Base-by-base conservation (phyloP, 2,113 vertebrate species). In the Athene cunicularia region DNA sequence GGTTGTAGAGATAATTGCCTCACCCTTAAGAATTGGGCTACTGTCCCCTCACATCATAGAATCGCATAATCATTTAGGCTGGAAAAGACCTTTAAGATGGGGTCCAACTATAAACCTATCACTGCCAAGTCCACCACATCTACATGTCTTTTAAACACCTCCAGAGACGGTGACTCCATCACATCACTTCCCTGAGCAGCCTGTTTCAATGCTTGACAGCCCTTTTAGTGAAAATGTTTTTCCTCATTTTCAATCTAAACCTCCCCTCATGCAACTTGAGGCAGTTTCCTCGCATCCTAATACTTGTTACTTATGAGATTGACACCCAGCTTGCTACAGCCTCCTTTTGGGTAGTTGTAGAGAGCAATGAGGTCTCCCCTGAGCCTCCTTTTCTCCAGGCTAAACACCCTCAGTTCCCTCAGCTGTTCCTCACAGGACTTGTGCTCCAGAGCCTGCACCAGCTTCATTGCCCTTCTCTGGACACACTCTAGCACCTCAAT, bases 401-500 rank as follows among this genome's bases (percentile, higher is more conserved):
- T 86, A 7, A 81, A 27, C 37, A 16, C 15, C 14, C 14, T 30
- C n/a, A 41, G 30, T 17, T 60, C 32, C 62, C 45, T 60, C 58
- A 66, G 37, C 70, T 39, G 19, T 30, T 77, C 22, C 64, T 24
- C 26, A 8, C 5, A 14, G 37, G 10, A 8, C 6, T 41, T 33
- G 13, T 80, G 43, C 56, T 64, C 19, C 35, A 85, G 63, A 12
- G 14, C 56, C n/a, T 71, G 80, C 18, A 15, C 59, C 83, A 79
- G 16, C 52, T n/a, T 14, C 0, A 1, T 19, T 87, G 37, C 32
- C 17, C 28, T 27, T 32, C 67, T 41, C 50, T 45, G 86, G n/a
- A 9, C 27, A 3, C 0, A 0, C 14, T 66, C 23, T n/a, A 76
- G 39, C 39, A 11, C 32, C 33, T 90, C 70, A 8, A 0, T 18